Evolutionary conservation across 1,140 invertebrate species (phyloP).

Genomic region (Linepithema humile): DNA sequence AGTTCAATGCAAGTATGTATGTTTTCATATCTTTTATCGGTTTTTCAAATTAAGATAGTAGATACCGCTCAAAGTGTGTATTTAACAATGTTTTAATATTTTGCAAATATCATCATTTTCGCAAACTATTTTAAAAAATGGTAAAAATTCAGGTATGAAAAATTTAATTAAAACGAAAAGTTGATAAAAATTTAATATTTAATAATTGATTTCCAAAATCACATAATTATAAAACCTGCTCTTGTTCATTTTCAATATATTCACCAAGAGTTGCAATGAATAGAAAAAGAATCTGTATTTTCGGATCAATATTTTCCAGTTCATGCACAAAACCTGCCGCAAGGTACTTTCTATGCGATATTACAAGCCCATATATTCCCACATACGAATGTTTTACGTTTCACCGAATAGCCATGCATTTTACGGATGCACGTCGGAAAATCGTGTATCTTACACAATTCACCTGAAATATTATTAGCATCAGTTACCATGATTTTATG

Average conservation of each 20-base stretch:
- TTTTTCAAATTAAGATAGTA: neutral
- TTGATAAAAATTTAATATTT: neutral
- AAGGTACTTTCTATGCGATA: neutral
- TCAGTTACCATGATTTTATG: constrained; percentile 31
- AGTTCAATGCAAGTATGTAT: neutral
- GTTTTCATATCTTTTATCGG: neutral
- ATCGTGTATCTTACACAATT: neutral
- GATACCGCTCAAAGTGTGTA: too few relatives aligned
- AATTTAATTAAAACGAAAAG: neutral
- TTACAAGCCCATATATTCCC: constrained; percentile 19
- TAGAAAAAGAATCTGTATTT: neutral
- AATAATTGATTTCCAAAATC: neutral
- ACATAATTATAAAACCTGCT: neutral
- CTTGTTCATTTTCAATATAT: neutral
- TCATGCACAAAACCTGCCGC: neutral
- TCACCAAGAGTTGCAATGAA: neutral
- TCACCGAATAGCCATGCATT: constrained; percentile 5
- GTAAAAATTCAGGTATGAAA: too few relatives aligned
- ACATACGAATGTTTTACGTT: constrained; percentile 33
- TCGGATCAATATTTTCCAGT: neutral
- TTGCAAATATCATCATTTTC: too few relatives aligned
- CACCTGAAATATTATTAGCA: constrained; percentile 13
- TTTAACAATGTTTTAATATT: too few relatives aligned
- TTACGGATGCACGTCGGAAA: neutral
- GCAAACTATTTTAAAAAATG: too few relatives aligned